Base-by-base conservation (phyloP, 2,888 invertebrate genomes). In the Myathropa florea region DNA sequence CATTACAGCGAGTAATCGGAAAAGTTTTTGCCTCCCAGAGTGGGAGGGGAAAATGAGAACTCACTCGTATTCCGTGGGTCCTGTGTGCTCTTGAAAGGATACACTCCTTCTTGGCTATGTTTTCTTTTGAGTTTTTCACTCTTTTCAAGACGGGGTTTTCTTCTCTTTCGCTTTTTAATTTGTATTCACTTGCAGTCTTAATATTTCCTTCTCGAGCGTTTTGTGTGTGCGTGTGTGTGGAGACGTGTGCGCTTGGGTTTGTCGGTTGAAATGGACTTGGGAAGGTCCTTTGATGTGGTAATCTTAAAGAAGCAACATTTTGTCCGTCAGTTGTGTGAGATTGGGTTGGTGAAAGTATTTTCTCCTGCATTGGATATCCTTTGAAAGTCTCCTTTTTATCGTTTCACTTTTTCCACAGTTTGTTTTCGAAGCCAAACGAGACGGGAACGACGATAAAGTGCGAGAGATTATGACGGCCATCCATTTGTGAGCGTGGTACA, bases 1-100 rank as follows among this genome's bases (percentile, higher is more conserved):
- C 73, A 78, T 86, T 83, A 83, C 83, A 75, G 75, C 78, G 65
- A 83, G 83, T 86, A 86, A 86, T 86, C 83, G 86, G 83, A 83
- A 83, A 86, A 86, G 78, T 86, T 83, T 83, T 83, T 18, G 7
- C 18, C 2, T 4, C 75, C 57, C 72, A 53, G 70, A 53, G 73
- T 63, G 63, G 81, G 77, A 72, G 82, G 39, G 39, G 39, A 77
- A 63, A 75, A 67, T 72, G 28, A 77, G 68, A 59, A 77, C 64
- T 73, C n/a, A n/a, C n/a, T n/a, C n/a, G n/a, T 70, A 68, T 75
- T 53, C 82, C 67, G 28, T 71, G 33, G 30, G 18, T 55, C 30
- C 28, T 76, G 59, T 28, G 65, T 61, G 55, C 60, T 73, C 60
- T 28, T 39, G 64, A 73, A 81, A 77, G 82, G 85, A 80, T 70